phyloP scores from a whole-genome alignment of 2,888 invertebrate species.

The Drosophila falleni region DNA sequence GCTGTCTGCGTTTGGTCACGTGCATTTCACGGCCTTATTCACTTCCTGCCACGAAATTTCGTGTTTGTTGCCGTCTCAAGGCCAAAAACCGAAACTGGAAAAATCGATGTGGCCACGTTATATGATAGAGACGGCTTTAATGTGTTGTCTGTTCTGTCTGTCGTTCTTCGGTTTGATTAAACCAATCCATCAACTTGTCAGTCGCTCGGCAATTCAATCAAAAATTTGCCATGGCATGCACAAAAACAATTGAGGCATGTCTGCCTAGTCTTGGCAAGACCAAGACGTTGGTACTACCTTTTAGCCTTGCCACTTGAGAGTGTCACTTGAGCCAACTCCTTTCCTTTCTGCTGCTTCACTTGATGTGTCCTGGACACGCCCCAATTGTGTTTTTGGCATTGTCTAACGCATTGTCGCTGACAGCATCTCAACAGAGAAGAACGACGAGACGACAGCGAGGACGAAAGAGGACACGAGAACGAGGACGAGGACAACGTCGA shows the following conservation, averaged over 20 bases:
- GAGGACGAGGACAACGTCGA: constrained; percentile 15
- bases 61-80: constrained; percentile 16
- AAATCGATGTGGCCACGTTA: constrained; percentile 16
- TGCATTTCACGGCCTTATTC: constrained; percentile 16
- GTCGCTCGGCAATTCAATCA: constrained; percentile 73
- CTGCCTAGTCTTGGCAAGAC: constrained; percentile 7
- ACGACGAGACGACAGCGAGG: constrained; percentile 21
- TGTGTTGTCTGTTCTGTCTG: background rate
- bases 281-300: constrained; percentile 29
- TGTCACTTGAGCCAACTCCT: background rate
- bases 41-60: constrained; percentile 20
- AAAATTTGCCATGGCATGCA: constrained; percentile 67
- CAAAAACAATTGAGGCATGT: constrained; percentile 67
- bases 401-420: constrained; percentile 76
- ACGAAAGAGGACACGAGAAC: too few species aligned
- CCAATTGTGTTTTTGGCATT: constrained; percentile 81
- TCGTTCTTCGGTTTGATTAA: constrained; percentile 25
- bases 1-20: constrained; percentile 12
- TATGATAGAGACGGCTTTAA: constrained; percentile 5
- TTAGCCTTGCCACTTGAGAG: constrained; percentile 44
- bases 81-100: constrained; percentile 8
- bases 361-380: constrained; percentile 70
- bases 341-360: background rate
- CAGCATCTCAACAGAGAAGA: constrained; percentile 61
- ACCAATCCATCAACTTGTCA: constrained; percentile 69